Evolutionary conservation across 2,113 vertebrate genomes (phyloP), one percentile per base, ranked within the genome.

Genomic region (Otus sunia): DNA sequence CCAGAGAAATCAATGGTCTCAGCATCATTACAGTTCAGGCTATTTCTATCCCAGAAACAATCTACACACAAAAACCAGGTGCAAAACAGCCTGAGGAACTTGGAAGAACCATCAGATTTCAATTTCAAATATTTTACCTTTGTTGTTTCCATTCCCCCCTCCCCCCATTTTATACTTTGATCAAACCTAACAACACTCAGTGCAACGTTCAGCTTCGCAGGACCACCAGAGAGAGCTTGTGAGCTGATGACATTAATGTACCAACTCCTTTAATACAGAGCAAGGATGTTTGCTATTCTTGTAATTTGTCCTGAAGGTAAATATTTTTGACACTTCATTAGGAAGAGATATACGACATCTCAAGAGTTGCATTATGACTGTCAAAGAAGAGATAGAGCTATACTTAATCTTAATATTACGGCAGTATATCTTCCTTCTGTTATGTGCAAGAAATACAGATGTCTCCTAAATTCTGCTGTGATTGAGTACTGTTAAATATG

Each of bases 281-380:
- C 10, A 58, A 69, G 45, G 75, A 73, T 74, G 86, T 88, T 96
- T 94, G 73, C 64, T 82, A 34, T 79, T 63, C 84, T 59, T 76
- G 56, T 67, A 90, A 95, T 97, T 95, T 93, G 73, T 92, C 87
- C 78, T 87, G 77, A 95, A 96, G 91, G 92, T 92, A 97, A 97
- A 93, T 95, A 94, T 77, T 96, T 95, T 82, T 95, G 95, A 87
- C 87, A 92, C 82, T 95, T 97, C 85, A 95, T 97, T 95, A 97
- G 69, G 39, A 56, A 47, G 84, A 94, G 96, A 96, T 80, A 89
- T 74, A 96, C 12, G 37, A 49, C 72, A 62, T 49, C 85, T 96
- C 96, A 92, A 59, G 82, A 66, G 52, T 19, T 94, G 88, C 27
- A 52, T 96, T 95, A 93, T n/a, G 89, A 88, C 79, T 97, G 95